Base-by-base conservation (phyloP, 2,113 vertebrate species). In the Brienomyrus brachyistius region DNA sequence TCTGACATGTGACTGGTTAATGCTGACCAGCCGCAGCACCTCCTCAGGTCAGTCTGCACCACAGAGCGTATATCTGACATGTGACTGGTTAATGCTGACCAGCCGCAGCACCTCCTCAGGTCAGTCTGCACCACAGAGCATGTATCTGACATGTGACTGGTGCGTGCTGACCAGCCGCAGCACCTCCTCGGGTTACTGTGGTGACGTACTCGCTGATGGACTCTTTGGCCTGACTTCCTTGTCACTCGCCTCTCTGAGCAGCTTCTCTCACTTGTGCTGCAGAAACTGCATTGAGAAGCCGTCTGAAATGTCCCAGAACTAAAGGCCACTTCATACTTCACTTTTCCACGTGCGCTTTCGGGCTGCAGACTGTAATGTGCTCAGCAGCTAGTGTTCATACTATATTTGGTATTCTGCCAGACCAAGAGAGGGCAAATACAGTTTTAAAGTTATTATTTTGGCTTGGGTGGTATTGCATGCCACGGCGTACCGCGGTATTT, bases 61-160 rank as follows among this genome's bases (percentile, higher is more conserved):
- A 40, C 40, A 40, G 40, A 40, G n/a, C n/a, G n/a, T n/a, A n/a
- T n/a, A n/a, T n/a, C n/a, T n/a, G n/a, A n/a, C n/a, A n/a, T n/a
- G n/a, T n/a, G n/a, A n/a, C n/a, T n/a, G n/a, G n/a, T n/a, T n/a
- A n/a, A n/a, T 31, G 27, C 62, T 70, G 62, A 70, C 98, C 31
- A 98, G 98, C 90, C 97, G 98, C 92, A 99, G 98, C 94, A 99
- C 97, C 8, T 99, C 98, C 17, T 99, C 98, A 95, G 98, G 98
- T 99, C 91, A 51, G 51, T 80, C 31, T 80, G 74, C 35, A 80
- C 11, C 35, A 0, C 35, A 5, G 74, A 80, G 1, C 1, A 10
- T 31, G 27, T 70, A 31, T 31, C 27, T 70, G 1, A 70, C 27
- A 11, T 70, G 10, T 66, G 10, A 70, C 62, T 13, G 11, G n/a